Base-by-base conservation (phyloP, 1,140 invertebrate genomes). In the Polypedilum pembai region DNA sequence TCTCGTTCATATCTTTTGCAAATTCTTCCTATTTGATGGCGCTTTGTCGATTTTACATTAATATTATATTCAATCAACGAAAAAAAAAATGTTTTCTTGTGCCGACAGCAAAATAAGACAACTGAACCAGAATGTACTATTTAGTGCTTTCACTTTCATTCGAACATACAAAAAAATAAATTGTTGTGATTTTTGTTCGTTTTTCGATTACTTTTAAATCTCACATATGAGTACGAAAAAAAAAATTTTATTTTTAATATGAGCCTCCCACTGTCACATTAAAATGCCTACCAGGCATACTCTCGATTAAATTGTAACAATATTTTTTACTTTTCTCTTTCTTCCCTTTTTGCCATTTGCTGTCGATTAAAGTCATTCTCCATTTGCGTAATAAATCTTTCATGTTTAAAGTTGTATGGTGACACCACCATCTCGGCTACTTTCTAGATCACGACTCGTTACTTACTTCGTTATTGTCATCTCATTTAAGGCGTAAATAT, bases 391-490 rank as follows among this genome's bases (percentile, higher is more conserved):
- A 56, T 56, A 56, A 56, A 56, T 56, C 45, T 56, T 3, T 33
- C 24, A 1, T 5, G 5, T 33, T 56, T 56, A 56, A 56, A 3
- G 41, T 15, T 45, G 8, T 8, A 45, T 12, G 12, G 45, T 56
- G 45, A 56, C 45, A 56, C 45, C 12, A 56, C 24, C 12, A 56
- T 5, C 24, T 33, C 24, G 45, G 45, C n/a, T n/a, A 56, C 45
- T 56, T 56, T 56, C 45, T 56, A 56, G 45, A 56, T 56, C 45
- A 56, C 45, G 45, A 56, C 45, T 56, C n/a, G 12, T n/a, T 56
- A 4, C 45, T 56, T 56, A 15, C 3, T 56, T 56, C 45, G 3
- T 1, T 15, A n/a, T 45, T 45, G n/a, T n/a, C n/a, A 33, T 33
- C 5, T 33, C 24, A 33, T 33, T 33, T 33, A 3, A 33, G 24